Base-by-base conservation (phyloP, 2,888 invertebrate genomes). In the Scrobipalpa atriplicella region DNA sequence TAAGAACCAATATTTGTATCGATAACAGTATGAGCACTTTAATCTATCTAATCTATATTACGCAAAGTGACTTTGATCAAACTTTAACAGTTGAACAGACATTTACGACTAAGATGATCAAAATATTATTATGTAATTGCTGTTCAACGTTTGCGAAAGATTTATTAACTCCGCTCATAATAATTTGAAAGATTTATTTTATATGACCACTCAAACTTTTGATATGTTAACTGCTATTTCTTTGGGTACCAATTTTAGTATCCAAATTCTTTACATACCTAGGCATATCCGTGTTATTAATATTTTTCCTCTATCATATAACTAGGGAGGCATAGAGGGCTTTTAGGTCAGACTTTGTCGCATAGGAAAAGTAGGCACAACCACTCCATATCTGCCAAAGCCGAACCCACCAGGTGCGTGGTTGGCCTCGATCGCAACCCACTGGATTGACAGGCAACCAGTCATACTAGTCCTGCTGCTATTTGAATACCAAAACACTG, bases 351-450 rank as follows among this genome's bases (percentile, higher is more conserved):
- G 39, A 47, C 29, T 13, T 47, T 19, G 10, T 62, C 19, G 19
- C 21, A 5, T 19, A 62, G 6, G 10, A 56, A 21, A 21, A 56
- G 11, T 52, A 16, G 63, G 16, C 36, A 51, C 16, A 21, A 18
- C 18, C 16, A 51, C 21, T 36, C 52, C 51, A 63, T 63, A 52
- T 38, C 10, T 16, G 63, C 52, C 38, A n/a, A 18, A 62, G 64
- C 68, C 63, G 16, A 16, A 51, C 62, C 62, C 62, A 62, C 43
- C 63, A n/a, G 66, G 67, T 65, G 65, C 43, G 56, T 67, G 10
- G 67, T 65, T 67, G 70, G 63, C 70, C 71, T 71, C 71, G 71
- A 67, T 54, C 64, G 43, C 68, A 71, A 65, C 54, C 69, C 67
- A 58, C 39, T 56, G 43, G 56, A 66, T 64, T 71, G 68, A 62